A percentile compares a stretch with the other conserved stretches of the same genome.
phyloP scores from a whole-genome alignment of 2,113 vertebrate species.

The Tragulus kanchil region DNA sequence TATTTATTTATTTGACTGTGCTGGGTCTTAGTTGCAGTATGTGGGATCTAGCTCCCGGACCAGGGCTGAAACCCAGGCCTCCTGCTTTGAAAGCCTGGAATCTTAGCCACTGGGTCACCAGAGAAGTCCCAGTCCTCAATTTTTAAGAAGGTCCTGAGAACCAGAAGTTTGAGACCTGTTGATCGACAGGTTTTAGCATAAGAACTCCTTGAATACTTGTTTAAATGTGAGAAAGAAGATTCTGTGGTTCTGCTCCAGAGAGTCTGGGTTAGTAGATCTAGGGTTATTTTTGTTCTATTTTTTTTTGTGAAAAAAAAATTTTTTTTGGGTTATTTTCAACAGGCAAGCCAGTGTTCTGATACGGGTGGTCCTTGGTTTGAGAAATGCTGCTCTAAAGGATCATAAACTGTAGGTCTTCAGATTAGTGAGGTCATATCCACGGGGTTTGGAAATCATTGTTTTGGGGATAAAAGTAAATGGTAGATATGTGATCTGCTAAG shows the following conservation, averaged over 20 bases:
- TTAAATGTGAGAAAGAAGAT: background rate
- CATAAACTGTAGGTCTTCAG: background rate
- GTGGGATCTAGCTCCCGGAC: too few species aligned
- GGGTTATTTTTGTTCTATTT: background rate
- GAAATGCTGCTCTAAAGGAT: background rate
- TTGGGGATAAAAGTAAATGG: background rate
- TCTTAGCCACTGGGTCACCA: too few species aligned
- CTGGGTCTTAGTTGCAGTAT: too few species aligned
- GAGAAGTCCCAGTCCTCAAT: background rate
- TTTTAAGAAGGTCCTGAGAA: background rate
- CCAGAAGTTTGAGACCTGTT: constrained; percentile 11
- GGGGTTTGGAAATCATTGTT: constrained; percentile 32
- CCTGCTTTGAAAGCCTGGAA: too few species aligned
- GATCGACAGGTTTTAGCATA: background rate
- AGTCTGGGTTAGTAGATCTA: background rate
- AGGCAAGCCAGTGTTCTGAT: background rate
- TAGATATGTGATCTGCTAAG: background rate
- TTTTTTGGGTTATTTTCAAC: background rate
- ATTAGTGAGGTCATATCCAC: background rate
- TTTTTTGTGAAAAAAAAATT: too few species aligned
- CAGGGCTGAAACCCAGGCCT: too few species aligned
- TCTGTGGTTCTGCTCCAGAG: background rate
- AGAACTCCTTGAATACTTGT: background rate
- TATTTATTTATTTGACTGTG: too few species aligned
- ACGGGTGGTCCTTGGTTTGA: background rate